Evolutionary conservation across 2,797 vertebrate species (phyloP).

Genomic region (Antennarius maculatus): DNA sequence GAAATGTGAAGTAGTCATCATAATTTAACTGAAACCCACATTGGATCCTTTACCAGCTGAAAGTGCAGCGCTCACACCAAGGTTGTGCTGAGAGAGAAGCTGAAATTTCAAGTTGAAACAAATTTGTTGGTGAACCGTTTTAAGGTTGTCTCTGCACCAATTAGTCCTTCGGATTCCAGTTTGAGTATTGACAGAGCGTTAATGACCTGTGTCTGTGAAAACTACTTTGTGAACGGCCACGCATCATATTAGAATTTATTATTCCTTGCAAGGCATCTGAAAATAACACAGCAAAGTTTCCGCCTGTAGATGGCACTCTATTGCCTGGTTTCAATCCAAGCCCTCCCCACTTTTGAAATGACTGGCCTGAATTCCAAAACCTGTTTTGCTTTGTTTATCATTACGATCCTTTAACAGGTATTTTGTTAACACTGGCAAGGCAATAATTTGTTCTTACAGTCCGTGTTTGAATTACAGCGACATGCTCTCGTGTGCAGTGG

Average conservation of each 20-base stretch:
- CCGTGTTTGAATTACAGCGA: constrained; percentile 15
- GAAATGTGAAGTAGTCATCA: constrained; percentile 70
- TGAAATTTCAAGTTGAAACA: constrained; percentile 31
- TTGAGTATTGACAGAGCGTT: constrained; percentile 18
- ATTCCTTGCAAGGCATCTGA: constrained; percentile 23
- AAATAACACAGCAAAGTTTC: constrained; percentile 36
- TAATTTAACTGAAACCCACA: constrained; percentile 71
- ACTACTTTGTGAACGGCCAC: constrained; percentile 11
- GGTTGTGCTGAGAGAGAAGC: constrained; percentile 25
- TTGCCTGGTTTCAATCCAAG: constrained; percentile 68
- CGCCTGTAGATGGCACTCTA: constrained; percentile 80
- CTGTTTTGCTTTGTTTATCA: constrained; percentile 59
- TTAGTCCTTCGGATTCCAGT: constrained; percentile 27
- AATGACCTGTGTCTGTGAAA: constrained; percentile 26
- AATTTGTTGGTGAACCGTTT: constrained; percentile 35
- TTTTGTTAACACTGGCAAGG: constrained; percentile 32
- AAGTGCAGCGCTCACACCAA: constrained; percentile 42
- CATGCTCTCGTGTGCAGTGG: constrained; percentile 9
- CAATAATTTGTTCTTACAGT: constrained; percentile 12
- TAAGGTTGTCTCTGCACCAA: constrained; percentile 32
- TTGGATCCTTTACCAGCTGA: constrained; percentile 53
- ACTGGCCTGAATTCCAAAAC: constrained; percentile 52
- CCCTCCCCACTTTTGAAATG: constrained; percentile 60
- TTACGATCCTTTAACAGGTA: constrained; percentile 33
- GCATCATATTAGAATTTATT: constrained; percentile 22